phyloP scores from a whole-genome alignment of 2,888 invertebrate genomes.

The Drosophila seclusa region DNA sequence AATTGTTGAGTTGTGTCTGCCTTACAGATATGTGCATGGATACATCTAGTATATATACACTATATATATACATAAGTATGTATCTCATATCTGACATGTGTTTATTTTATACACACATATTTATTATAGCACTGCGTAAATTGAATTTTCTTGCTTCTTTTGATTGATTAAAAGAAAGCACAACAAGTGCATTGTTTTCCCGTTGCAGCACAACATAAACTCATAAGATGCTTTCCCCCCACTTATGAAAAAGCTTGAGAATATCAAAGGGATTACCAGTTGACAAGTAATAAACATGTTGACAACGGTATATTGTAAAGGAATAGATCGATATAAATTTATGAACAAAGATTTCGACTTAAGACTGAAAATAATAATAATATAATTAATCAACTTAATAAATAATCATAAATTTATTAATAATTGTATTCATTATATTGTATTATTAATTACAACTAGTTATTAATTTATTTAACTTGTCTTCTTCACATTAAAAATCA shows the following conservation, averaged over 20 bases:
- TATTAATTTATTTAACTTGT: not conserved
- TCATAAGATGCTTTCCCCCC: not conserved
- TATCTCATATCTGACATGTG: constrained; percentile 32
- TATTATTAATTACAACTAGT: not conserved
- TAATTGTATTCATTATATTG: not conserved
- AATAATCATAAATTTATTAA: not conserved
- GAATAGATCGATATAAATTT: not conserved
- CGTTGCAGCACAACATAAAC: constrained; percentile 4
- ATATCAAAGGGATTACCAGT: constrained; percentile 11
- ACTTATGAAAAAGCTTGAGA: not conserved
- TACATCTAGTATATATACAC: constrained; percentile 18
- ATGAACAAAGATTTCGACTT: not conserved
- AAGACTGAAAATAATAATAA: not conserved
- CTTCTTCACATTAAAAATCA: not conserved
- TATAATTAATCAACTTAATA: not conserved
- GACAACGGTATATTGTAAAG: no score
- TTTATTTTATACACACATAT: constrained; percentile 7
- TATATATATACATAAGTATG: constrained; percentile 14
- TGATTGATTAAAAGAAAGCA: constrained; percentile 51
- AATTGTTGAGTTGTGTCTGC: constrained; percentile 61
- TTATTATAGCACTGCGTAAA: constrained; percentile 14
- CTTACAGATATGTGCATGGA: constrained; percentile 41
- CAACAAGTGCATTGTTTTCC: constrained; percentile 33
- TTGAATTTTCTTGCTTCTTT: constrained; percentile 23
- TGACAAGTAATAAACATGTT: constrained; percentile 32